phyloP scores from a whole-genome alignment of 2,797 vertebrate species.

The Enteromius radiatus region DNA sequence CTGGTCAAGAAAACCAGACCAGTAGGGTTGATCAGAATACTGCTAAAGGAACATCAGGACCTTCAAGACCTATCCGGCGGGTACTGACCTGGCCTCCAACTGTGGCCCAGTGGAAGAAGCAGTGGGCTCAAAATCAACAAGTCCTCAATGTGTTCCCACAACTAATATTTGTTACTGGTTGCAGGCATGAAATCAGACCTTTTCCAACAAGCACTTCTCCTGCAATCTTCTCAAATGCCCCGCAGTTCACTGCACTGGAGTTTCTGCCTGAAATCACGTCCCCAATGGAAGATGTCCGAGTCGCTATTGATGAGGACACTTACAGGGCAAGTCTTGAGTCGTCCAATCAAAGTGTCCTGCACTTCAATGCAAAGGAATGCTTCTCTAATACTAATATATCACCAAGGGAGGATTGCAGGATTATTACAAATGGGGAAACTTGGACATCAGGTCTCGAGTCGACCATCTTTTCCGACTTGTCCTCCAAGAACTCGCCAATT shows the following conservation, averaged over 20 bases:
- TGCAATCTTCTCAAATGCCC: constrained; percentile 17
- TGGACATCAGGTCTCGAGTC: constrained; percentile 1
- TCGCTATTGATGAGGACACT: not conserved
- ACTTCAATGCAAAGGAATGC: constrained; percentile 9
- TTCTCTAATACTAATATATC: not conserved
- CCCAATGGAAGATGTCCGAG: constrained; percentile 15
- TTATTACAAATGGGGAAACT: not conserved
- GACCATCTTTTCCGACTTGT: not conserved
- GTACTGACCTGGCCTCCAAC: constrained; percentile 76
- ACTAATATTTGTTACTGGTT: constrained; percentile 49
- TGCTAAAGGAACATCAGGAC: constrained; percentile 15
- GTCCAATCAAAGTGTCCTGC: not conserved
- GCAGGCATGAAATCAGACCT: constrained; percentile 28
- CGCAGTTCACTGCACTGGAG: constrained; percentile 12
- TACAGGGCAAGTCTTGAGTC: constrained; percentile 14
- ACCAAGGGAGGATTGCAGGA: not conserved
- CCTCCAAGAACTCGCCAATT: not conserved
- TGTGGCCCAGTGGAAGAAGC: constrained; percentile 71
- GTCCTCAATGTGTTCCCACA: constrained; percentile 40
- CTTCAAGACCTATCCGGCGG: constrained; percentile 63
- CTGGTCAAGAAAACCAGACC: constrained; percentile 49
- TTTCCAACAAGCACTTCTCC: constrained; percentile 15
- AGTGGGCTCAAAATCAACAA: constrained; percentile 59
- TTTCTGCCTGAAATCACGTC: constrained; percentile 9
- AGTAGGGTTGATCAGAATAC: constrained; percentile 21